Percentiles rank a stretch among this genome's conserved stretches.
Conservation (phyloP, 2,888 invertebrate genomes). For the Cerastis rubricosa region DNA sequence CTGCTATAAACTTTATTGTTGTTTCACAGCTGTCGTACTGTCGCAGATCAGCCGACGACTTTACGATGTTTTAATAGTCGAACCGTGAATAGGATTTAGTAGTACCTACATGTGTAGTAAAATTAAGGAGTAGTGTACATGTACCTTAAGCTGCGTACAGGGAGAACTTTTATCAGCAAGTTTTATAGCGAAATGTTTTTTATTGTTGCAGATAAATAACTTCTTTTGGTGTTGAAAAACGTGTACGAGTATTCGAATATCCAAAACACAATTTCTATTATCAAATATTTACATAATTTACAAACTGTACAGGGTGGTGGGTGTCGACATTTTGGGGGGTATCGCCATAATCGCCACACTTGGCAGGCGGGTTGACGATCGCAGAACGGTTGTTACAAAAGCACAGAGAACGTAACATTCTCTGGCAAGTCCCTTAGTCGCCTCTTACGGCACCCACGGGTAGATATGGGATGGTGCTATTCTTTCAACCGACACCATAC, state of each 20-base stretch:
- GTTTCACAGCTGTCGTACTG: conserved; percentile 56
- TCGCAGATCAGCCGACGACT: conserved; percentile 51
- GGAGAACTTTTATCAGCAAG: not conserved
- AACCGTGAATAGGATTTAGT: conserved; percentile 50
- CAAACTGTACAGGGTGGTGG: no score
- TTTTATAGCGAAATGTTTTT: no score
- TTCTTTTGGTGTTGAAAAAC: not conserved
- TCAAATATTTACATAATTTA: no score
- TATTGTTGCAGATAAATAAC: not conserved
- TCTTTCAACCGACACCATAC: no score
- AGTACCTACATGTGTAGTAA: conserved; percentile 40
- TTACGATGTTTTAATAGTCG: conserved; percentile 56
- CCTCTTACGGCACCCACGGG: no score
- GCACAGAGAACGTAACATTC: no score
- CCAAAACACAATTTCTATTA: not conserved
- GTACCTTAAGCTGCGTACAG: not conserved
- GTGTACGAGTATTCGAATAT: not conserved
- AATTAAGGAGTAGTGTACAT: conserved; percentile 23
- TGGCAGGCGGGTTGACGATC: no score
- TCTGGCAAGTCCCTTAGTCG: no score
- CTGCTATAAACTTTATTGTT: conserved; percentile 58
- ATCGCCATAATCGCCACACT: no score
- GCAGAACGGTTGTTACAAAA: no score
- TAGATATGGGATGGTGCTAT: no score
- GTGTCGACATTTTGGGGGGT: no score